A percentile compares a stretch with the other conserved stretches of the same genome.
Evolutionary conservation across 2,113 vertebrate species (phyloP).

Genomic region (Odontophorus gujanensis): DNA sequence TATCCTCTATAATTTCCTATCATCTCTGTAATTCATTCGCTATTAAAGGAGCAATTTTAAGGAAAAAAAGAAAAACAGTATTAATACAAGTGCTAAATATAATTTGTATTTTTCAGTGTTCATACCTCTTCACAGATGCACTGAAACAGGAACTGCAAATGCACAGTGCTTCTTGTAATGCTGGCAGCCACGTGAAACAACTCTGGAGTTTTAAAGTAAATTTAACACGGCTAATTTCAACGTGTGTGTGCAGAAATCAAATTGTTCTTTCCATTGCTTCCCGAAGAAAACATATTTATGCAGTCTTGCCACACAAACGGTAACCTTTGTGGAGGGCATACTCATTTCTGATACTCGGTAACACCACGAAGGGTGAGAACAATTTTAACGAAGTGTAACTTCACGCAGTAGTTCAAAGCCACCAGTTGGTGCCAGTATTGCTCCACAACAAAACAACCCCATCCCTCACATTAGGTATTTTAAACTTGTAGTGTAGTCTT

Average conservation of each 20-base stretch:
- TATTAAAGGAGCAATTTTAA: neutral
- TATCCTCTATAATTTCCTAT: neutral
- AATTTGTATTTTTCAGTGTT: neutral
- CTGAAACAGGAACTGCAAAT: neutral
- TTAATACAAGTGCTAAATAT: neutral
- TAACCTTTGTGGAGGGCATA: neutral
- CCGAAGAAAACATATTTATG: neutral
- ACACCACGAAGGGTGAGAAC: neutral
- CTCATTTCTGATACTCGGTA: neutral
- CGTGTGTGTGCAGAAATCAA: neutral
- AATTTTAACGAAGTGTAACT: neutral
- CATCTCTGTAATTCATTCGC: neutral
- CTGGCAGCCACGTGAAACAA: neutral
- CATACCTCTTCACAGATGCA: neutral
- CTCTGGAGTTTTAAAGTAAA: neutral
- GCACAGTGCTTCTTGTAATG: neutral
- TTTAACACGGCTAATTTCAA: neutral
- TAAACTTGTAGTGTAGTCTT: neutral
- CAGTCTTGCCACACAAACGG: neutral
- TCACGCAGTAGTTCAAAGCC: rapidly evolving
- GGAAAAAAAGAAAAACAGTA: neutral
- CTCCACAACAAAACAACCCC: neutral
- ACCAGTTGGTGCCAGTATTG: slow-evolving; percentile 62
- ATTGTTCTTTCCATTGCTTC: neutral
- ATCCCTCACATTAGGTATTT: neutral